These are phyloP conservation scores for Cydia amplana DNA, from an alignment of 1,140 invertebrate genomes.

Conservation along the genomic window DNA sequence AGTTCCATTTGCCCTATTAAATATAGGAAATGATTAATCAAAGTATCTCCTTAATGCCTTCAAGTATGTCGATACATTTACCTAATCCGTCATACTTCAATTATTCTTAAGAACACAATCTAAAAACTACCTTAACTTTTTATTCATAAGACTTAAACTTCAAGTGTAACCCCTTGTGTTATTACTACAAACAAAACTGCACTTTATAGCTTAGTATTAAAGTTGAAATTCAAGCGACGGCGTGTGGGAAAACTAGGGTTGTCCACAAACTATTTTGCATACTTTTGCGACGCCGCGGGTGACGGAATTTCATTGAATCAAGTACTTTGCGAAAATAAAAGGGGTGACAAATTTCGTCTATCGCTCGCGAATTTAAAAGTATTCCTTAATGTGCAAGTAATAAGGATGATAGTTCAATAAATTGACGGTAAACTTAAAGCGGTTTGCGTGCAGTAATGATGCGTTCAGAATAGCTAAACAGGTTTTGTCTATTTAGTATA, in stretches of 20 bases:
- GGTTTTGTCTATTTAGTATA: constrained; percentile 70
- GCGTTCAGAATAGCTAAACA: constrained; percentile 69
- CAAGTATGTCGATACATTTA: constrained; percentile 48
- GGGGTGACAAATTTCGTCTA: constrained; percentile 34
- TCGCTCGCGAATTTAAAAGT: constrained; percentile 37
- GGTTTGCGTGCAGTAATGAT: constrained; percentile 55
- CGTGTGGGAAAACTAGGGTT: constrained; percentile 45
- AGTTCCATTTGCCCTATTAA: constrained; percentile 45
- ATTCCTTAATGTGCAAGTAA: constrained; percentile 34
- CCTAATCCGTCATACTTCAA: constrained; percentile 62
- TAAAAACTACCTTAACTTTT: constrained; percentile 36
- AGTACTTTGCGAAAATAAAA: constrained; percentile 42
- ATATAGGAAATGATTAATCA: constrained; percentile 71
- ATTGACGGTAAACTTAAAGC: constrained; percentile 33
- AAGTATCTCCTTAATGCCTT: constrained; percentile 42
- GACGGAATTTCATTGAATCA: constrained; percentile 49
- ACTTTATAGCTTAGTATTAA: neutral
- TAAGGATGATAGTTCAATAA: constrained; percentile 35
- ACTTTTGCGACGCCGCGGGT: constrained; percentile 56
- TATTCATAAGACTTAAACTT: constrained; percentile 25
- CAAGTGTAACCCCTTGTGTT: neutral
- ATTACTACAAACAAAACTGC: neutral
- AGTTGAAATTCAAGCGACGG: neutral
- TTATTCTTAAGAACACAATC: constrained; percentile 36
- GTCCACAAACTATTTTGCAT: constrained; percentile 62